Evolutionary conservation across 2,888 invertebrate genomes (phyloP).

Genomic region (Megastigmus dorsalis): DNA sequence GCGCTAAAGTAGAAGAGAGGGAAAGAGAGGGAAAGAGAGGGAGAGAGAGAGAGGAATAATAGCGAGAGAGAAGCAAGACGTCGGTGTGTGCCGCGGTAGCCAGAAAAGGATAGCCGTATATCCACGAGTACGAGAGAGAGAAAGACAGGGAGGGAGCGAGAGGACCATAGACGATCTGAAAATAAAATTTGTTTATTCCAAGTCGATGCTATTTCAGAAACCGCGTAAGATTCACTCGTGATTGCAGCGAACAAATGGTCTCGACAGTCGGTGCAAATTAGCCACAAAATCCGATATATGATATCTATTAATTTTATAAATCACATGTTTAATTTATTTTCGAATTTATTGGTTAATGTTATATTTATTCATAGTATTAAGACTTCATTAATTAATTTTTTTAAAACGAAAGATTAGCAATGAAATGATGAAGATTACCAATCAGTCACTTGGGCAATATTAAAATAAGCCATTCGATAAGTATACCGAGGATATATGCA

Average conservation of each 20-base stretch:
- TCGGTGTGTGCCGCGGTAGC: not conserved
- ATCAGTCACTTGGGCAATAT: no score
- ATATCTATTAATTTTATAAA: slow-evolving; percentile 26
- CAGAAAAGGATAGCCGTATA: not conserved
- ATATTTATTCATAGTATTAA: no score
- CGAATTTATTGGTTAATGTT: no score
- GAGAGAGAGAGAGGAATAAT: slow-evolving; percentile 23
- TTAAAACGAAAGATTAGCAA: no score
- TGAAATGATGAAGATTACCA: no score
- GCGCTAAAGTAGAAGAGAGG: slow-evolving; percentile 57
- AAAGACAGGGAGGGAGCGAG: slow-evolving; percentile 50
- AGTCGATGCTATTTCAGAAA: slow-evolving; percentile 70
- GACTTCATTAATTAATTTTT: no score
- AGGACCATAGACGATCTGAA: slow-evolving; percentile 64
- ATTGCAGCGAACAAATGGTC: slow-evolving; percentile 52
- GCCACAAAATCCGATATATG: slow-evolving; percentile 35
- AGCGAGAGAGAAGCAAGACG: not conserved
- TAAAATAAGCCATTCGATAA: no score
- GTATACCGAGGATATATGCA: no score
- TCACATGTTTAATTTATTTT: not conserved
- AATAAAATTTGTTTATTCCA: slow-evolving; percentile 71
- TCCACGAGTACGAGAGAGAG: slow-evolving; percentile 49
- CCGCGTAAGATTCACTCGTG: slow-evolving; percentile 63
- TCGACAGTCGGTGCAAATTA: slow-evolving; percentile 30
- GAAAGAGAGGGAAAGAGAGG: slow-evolving; percentile 41